phyloP scores from a whole-genome alignment of 2,797 vertebrate genomes.

The Mus caroli region DNA sequence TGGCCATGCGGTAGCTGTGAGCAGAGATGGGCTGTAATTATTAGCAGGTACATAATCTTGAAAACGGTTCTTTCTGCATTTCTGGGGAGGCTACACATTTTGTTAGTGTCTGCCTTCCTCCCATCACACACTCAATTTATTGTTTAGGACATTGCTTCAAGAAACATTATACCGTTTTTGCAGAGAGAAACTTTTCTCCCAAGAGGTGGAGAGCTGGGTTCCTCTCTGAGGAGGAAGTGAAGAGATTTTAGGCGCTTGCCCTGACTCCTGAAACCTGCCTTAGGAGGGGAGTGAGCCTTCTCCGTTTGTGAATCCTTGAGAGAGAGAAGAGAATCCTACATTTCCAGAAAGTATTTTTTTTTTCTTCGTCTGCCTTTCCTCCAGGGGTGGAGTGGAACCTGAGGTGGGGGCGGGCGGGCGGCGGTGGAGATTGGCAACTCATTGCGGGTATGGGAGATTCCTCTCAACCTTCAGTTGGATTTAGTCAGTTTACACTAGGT shows the following conservation, averaged over 20 bases:
- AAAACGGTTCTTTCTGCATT: not conserved
- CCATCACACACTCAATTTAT: conserved; percentile 3
- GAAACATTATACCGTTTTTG: not conserved
- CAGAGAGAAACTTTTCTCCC: not conserved
- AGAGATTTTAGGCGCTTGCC: not conserved
- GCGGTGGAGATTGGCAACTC: not conserved
- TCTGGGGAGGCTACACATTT: conserved; percentile 1
- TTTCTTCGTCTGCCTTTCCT: not conserved
- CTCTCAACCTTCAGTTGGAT: rapidly evolving
- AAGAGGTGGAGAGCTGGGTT: not conserved
- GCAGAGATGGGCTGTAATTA: not conserved
- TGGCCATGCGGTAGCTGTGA: not conserved
- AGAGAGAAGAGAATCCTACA: not conserved
- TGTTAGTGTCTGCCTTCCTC: not conserved
- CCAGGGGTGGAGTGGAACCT: not conserved
- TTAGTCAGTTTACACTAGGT: not conserved
- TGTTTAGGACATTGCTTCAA: not conserved
- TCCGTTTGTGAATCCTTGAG: not conserved
- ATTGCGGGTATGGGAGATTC: not conserved
- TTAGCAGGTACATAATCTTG: not conserved
- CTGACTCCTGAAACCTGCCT: not conserved
- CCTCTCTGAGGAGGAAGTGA: not conserved
- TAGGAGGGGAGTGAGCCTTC: not conserved
- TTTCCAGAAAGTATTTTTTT: not conserved
- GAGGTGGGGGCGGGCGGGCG: too few species aligned